Percentiles rank a stretch among this genome's conserved stretches.
These are phyloP conservation scores for Acrossocheilus wenchowensis DNA, from an alignment of 2,797 vertebrate species.

Conservation along the genomic window DNA sequence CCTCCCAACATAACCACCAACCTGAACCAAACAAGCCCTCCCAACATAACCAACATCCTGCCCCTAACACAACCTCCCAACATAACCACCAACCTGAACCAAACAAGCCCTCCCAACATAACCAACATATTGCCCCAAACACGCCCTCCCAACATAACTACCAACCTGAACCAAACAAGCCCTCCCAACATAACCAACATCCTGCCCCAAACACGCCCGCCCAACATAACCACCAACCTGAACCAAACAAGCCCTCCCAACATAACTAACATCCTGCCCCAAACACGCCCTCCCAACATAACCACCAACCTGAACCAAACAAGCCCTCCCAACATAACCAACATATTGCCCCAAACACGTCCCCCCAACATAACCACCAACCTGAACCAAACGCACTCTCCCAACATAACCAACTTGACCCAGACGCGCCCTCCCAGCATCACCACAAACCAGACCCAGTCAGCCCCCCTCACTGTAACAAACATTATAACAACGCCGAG, in stretches of 20 bases:
- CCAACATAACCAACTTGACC: too few species aligned
- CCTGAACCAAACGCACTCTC: too few species aligned
- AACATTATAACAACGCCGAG: neutral
- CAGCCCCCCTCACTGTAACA: neutral
- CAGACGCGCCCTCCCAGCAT: too few species aligned
- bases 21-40: neutral
- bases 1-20: neutral
- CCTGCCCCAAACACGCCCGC: accelerated
- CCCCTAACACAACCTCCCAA: accelerated
- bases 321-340: too few species aligned
- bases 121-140: too few species aligned
- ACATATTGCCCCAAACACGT: accelerated
- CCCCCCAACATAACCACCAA: too few species aligned
- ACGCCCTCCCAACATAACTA: too few species aligned
- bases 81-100: neutral
- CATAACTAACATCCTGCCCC: too few species aligned
- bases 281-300: accelerated
- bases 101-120: neutral
- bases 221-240: neutral
- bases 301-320: accelerated
- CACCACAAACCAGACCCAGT: neutral
- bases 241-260: neutral
- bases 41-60: neutral
- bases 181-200: too few species aligned
- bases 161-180: accelerated